Base-by-base conservation (phyloP, 2,888 invertebrate species). In the Ctena decussata region DNA sequence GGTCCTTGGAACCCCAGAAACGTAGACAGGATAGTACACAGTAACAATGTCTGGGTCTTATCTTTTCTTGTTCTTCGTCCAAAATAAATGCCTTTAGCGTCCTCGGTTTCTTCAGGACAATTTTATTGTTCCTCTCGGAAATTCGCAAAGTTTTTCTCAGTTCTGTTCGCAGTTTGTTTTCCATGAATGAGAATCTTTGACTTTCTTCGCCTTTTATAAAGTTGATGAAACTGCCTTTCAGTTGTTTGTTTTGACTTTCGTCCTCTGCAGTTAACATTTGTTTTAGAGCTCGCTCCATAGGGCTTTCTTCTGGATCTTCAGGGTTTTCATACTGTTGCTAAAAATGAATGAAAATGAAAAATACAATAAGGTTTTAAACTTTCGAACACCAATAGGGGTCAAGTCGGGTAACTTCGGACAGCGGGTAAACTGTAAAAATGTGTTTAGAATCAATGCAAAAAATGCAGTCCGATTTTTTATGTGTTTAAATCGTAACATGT, bases 111-210 rank as follows among this genome's bases (percentile, higher is more conserved):
- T 18, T 65, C 35, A 65, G 30, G 18, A 65, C 18, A n/a, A 65
- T 65, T 21, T 24, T 65, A 18, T 65, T 35, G 11, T 18, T 65
- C 3, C 21, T 65, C 18, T 65, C 65, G 21, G 46, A 46, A 6
- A 65, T 24, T 32, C 65, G 65, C 65, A 65, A 12, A 15, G 65
- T 65, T 24, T 35, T 65, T 0, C 65, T 32, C 35, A 65, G 35
- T 35, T 65, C 65, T 35, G 65, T 65, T 35, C 65, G 32, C 30
- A 65, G 65, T 35, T 65, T 65, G 35, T 65, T 65, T 35, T 65
- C 65, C 21, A n/a, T 2, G 8, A 65, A 18, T 1, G 65, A 65
- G 35, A 30, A 8, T 35, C 65, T 65, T 8, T 65, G 32, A 24
- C 30, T 32, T 12, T 11, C 65, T 2, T 65, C 65, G 18, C 35